phyloP scores from a whole-genome alignment of 1,140 invertebrate genomes.

The Himalopsyche phryganea region DNA sequence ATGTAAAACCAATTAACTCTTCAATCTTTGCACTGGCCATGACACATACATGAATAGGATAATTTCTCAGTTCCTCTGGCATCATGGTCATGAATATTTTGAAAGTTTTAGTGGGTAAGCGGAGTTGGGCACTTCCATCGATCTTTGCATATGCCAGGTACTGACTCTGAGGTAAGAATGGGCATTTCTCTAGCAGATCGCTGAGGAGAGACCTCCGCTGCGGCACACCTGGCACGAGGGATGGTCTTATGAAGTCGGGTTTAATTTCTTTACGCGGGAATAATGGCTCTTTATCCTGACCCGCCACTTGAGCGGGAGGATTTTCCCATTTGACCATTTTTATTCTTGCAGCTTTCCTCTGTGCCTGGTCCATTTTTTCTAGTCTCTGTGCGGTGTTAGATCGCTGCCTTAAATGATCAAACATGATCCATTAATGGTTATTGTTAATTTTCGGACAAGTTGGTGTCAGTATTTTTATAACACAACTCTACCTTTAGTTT shows the following conservation, averaged over 20 bases:
- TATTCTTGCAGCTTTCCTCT: conserved; percentile 74
- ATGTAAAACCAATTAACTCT: conserved; percentile 92
- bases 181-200: conserved; percentile 71
- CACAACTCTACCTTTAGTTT: no score
- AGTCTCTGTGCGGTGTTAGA: conserved; percentile 87
- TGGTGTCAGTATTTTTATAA: no score
- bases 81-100: conserved; percentile 87
- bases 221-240: conserved; percentile 34
- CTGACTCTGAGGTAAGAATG: conserved; percentile 73
- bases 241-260: no score
- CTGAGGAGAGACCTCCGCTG: conserved; percentile 61
- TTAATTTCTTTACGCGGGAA: conserved; percentile 60
- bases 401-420: conserved; percentile 53
- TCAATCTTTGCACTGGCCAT: conserved; percentile 79
- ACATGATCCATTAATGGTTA: no score
- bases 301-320: conserved; percentile 47
- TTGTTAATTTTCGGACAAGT: no score
- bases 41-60: conserved; percentile 79
- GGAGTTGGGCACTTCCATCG: conserved; percentile 82
- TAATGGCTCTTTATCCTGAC: conserved; percentile 63
- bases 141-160: conserved; percentile 88
- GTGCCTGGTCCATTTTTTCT: conserved; percentile 85
- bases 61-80: conserved; percentile 71
- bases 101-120: conserved; percentile 71
- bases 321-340: conserved; percentile 76